Conservation (phyloP, 1,140 invertebrate genomes). For the Trypoxylus dichotomus region DNA sequence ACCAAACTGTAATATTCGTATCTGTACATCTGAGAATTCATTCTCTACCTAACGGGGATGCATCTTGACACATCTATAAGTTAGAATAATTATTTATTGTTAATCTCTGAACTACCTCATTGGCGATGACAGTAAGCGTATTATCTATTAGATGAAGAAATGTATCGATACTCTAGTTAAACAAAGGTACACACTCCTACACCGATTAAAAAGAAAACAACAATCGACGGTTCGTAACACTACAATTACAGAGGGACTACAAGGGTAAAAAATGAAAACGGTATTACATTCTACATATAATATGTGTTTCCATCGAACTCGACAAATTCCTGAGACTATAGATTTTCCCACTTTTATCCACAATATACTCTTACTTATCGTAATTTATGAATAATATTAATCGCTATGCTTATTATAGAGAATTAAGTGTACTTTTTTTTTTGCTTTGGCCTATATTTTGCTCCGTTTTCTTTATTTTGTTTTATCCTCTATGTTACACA, state of each 20-base stretch:
- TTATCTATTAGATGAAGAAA: neutral
- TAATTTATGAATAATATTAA: neutral
- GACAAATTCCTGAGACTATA: neutral
- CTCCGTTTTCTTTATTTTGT: neutral
- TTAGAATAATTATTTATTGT: slow-evolving; percentile 13
- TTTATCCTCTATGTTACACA: neutral
- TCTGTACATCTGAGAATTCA: neutral
- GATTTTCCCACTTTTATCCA: neutral
- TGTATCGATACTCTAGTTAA: neutral
- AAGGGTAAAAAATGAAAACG: neutral
- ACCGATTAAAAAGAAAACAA: neutral
- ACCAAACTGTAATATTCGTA: neutral
- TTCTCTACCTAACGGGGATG: neutral
- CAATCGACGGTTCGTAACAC: neutral
- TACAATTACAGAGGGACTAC: neutral
- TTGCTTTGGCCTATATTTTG: neutral
- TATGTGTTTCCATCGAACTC: neutral
- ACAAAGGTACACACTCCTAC: neutral
- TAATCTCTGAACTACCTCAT: neutral
- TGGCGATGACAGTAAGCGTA: neutral
- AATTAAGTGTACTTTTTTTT: neutral
- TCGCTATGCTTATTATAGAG: neutral
- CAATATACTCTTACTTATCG: neutral
- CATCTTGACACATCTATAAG: slow-evolving; percentile 15
- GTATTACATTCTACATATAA: neutral